These are phyloP conservation scores for Chrysopa pallens DNA, from an alignment of 1,140 invertebrate genomes.

Conservation along the genomic window DNA sequence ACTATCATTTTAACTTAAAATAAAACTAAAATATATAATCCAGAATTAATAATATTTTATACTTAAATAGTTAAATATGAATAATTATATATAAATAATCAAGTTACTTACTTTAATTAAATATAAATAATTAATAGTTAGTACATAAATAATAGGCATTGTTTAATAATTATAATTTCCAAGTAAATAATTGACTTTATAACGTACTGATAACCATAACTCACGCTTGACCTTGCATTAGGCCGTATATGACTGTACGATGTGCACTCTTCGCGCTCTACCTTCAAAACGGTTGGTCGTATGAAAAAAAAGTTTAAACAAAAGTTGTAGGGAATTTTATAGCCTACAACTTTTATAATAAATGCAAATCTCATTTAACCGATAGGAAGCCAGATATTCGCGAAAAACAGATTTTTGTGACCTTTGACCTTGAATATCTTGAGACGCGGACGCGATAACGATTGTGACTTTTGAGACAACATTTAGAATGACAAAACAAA, in stretches of 20 bases:
- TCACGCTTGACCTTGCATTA: constrained; percentile 2
- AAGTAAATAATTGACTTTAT: too few species aligned
- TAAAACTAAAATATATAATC: constrained; percentile 10
- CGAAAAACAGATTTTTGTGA: constrained; percentile 5
- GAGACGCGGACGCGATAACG: constrained; percentile 4
- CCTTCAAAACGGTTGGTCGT: constrained; percentile 6
- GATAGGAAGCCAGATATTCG: constrained; percentile 6
- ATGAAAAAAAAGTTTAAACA: constrained; percentile 5
- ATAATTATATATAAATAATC: constrained; percentile 12
- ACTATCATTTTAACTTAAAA: constrained; percentile 9
- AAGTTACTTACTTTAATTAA: constrained; percentile 1
- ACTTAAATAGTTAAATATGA: constrained; percentile 1
- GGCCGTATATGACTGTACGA: constrained; percentile 1
- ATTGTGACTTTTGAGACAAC: constrained; percentile 7
- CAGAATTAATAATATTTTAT: constrained; percentile 12
- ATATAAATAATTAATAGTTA: constrained; percentile 5
- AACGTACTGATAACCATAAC: constrained; percentile 1
- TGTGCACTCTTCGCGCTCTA: constrained; percentile 3
- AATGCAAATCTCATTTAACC: constrained; percentile 4
- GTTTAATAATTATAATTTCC: not conserved
- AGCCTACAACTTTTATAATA: constrained; percentile 5
- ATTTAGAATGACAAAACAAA: too few species aligned
- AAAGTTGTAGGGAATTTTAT: constrained; percentile 8
- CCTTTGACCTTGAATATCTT: constrained; percentile 8
- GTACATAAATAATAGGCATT: constrained; percentile 6